These are phyloP conservation scores for Paramormyrops hopkinsi DNA, from an alignment of 2,797 vertebrate genomes.

Conservation along the genomic window DNA sequence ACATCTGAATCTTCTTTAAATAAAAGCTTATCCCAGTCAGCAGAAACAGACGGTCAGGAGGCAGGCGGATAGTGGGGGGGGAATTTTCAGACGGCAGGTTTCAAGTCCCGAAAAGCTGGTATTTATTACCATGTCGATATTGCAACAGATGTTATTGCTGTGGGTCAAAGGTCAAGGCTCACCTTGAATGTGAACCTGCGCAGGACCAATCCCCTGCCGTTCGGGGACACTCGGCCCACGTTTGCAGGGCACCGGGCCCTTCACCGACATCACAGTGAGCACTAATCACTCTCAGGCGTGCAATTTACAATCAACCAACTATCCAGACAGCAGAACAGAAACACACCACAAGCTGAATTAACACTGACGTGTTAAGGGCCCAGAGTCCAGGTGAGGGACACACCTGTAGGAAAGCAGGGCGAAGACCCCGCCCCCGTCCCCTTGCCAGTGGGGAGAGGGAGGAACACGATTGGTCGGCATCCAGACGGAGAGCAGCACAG, in stretches of 20 bases:
- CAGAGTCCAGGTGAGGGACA: not conserved
- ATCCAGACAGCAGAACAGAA: not conserved
- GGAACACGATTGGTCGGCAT: not conserved
- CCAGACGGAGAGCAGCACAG: not conserved
- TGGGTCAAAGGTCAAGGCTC: not conserved
- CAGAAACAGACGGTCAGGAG: not conserved
- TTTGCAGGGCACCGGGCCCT: not conserved
- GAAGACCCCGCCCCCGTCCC: not conserved
- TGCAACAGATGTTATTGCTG: not conserved
- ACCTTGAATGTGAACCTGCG: not conserved
- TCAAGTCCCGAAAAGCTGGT: not conserved
- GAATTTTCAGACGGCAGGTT: not conserved
- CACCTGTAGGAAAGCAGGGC: not conserved
- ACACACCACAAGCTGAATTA: not conserved
- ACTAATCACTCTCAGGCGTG: not conserved
- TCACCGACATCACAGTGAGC: not conserved
- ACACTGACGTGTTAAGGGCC: not conserved
- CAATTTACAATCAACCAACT: not conserved
- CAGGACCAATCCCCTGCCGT: not conserved
- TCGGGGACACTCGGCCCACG: not conserved
- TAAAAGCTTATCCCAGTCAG: not conserved
- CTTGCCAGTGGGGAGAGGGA: too few species aligned
- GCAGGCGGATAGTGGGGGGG: too few species aligned
- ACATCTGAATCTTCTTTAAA: slow-evolving; percentile 2
- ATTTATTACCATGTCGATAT: not conserved